These are phyloP conservation scores for Penaeus japonicus DNA, from an alignment of 1,140 invertebrate species.

Conservation along the genomic window DNA sequence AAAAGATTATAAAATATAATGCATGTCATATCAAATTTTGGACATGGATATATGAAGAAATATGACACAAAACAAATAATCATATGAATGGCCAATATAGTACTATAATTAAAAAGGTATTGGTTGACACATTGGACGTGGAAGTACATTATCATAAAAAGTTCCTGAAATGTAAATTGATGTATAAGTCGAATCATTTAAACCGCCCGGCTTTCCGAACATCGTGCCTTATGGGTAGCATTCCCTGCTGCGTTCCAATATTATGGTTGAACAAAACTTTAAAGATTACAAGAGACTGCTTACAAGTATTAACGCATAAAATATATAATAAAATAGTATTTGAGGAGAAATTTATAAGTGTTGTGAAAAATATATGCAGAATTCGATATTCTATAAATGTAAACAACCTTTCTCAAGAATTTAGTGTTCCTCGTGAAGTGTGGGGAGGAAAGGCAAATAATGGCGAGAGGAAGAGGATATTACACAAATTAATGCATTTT, in stretches of 20 bases:
- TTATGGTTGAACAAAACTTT: neutral
- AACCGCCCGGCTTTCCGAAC: neutral
- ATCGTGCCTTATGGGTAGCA: constrained; percentile 28
- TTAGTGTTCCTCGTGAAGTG: neutral
- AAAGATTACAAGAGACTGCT: neutral
- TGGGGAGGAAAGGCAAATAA: constrained; percentile 29
- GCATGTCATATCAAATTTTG: too few species aligned
- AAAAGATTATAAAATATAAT: too few species aligned
- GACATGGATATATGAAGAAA: too few species aligned
- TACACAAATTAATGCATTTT: constrained; percentile 26
- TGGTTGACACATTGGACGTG: too few species aligned
- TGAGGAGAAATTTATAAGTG: neutral
- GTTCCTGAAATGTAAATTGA: neutral
- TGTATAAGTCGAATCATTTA: neutral
- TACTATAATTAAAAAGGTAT: too few species aligned
- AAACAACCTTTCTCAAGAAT: constrained; percentile 33
- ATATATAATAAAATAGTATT: neutral
- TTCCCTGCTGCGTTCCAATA: constrained; percentile 25
- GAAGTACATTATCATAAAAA: neutral
- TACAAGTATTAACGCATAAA: neutral
- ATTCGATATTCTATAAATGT: neutral
- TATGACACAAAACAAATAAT: too few species aligned
- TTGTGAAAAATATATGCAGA: neutral
- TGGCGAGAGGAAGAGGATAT: constrained; percentile 15
- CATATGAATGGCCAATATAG: too few species aligned